These are phyloP conservation scores for Aplochiton taeniatus DNA, from an alignment of 2,797 vertebrate genomes.

Conservation along the genomic window DNA sequence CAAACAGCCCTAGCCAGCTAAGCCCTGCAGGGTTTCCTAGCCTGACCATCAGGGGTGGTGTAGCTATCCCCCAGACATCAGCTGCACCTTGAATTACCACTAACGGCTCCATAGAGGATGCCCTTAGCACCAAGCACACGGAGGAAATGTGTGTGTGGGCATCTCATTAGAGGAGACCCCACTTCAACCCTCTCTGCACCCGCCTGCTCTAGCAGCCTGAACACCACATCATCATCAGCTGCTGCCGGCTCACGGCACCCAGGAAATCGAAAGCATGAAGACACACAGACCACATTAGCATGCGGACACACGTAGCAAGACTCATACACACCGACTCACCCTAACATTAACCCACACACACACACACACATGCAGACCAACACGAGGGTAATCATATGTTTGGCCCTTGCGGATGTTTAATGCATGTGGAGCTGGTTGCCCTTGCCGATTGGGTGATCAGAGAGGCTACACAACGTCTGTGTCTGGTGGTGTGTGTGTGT, in stretches of 20 bases:
- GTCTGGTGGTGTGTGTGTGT: constrained; percentile 4
- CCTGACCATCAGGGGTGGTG: neutral
- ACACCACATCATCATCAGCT: constrained; percentile 3
- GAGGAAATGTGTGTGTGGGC: neutral
- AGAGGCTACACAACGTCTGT: neutral
- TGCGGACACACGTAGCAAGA: too few species aligned
- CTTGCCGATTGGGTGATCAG: constrained; percentile 17
- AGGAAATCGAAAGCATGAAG: neutral
- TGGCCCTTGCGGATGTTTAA: constrained; percentile 41
- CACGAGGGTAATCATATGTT: constrained; percentile 29
- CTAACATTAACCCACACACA: neutral
- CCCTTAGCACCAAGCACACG: neutral
- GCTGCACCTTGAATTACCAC: constrained; percentile 31
- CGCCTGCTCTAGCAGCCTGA: neutral
- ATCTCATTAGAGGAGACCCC: constrained; percentile 12
- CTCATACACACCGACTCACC: neutral
- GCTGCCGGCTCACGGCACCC: too few species aligned
- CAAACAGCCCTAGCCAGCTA: too few species aligned
- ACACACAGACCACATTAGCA: neutral
- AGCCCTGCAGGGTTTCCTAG: neutral
- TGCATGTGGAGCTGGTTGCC: constrained; percentile 32
- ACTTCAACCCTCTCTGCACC: neutral
- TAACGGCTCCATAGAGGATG: constrained; percentile 12
- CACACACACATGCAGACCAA: constrained; percentile 1
- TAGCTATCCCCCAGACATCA: constrained; percentile 12